Evolutionary conservation across 2,888 invertebrate species (phyloP).

Genomic region (Pterobdella sp.): DNA sequence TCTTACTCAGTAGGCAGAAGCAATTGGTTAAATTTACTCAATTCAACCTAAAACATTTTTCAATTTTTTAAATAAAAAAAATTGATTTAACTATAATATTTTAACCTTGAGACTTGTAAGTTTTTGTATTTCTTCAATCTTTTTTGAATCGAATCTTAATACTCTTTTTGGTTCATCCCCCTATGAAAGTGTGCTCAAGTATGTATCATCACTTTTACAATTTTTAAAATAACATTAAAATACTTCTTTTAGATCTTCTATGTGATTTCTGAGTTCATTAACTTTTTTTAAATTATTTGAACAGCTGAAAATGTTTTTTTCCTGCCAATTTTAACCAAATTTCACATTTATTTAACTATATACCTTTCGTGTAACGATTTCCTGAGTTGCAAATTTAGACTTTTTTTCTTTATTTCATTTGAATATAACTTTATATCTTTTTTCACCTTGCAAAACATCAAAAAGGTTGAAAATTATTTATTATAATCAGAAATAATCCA

Average conservation of each 20-base stretch:
- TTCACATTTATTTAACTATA: background rate
- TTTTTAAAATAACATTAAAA: background rate
- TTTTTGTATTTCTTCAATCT: background rate
- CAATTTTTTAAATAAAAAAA: background rate
- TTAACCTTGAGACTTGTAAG: slow-evolving; percentile 8
- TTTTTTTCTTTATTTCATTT: background rate
- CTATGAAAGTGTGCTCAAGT: background rate
- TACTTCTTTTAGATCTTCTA: slow-evolving; percentile 2
- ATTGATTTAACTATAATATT: too few relatives aligned
- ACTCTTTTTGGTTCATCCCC: slow-evolving; percentile 7
- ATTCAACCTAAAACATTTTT: background rate
- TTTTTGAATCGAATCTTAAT: slow-evolving; percentile 7
- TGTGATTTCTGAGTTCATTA: background rate
- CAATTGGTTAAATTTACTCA: background rate
- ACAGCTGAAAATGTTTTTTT: background rate
- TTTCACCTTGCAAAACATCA: background rate
- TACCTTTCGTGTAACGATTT: background rate
- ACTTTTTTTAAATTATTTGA: background rate
- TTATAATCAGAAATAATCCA: background rate
- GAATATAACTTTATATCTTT: background rate
- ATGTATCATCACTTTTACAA: background rate
- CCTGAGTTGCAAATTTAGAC: background rate
- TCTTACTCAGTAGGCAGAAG: background rate
- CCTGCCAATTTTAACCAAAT: background rate
- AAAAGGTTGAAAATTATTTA: background rate